phyloP scores from a whole-genome alignment of 53 echinoderm and acorn worm genomes.

The Holothuria leucospilota region DNA sequence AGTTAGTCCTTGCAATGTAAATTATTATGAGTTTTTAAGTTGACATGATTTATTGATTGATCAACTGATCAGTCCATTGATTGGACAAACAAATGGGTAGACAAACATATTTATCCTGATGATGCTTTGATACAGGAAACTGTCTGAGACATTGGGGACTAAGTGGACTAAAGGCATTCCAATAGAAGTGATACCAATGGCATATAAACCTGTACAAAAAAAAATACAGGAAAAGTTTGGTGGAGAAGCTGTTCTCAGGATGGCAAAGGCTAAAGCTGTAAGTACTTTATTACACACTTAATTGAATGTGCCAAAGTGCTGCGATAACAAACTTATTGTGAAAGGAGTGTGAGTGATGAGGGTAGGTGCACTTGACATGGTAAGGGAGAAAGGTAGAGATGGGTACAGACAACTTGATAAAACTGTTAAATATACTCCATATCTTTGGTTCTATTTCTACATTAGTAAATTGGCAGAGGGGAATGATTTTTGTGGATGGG shows the following conservation, averaged over 20 bases:
- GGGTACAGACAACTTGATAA: background rate
- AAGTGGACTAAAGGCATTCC: slow-evolving; percentile 92
- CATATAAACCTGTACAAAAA: slow-evolving; percentile 84
- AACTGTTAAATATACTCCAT: background rate
- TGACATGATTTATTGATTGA: background rate
- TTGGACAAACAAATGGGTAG: too few relatives aligned
- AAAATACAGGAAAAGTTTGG: slow-evolving; percentile 74
- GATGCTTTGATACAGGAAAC: slow-evolving; percentile 61
- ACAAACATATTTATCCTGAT: too few relatives aligned
- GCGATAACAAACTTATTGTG: background rate
- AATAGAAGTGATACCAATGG: slow-evolving; percentile 95
- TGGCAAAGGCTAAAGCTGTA: slow-evolving; percentile 98
- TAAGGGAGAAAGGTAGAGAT: too few relatives aligned
- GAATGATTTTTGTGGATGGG: too few relatives aligned
- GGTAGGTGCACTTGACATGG: background rate
- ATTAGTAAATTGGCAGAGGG: too few relatives aligned
- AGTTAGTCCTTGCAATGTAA: too few relatives aligned
- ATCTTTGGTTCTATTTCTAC: background rate
- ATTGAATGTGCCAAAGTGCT: background rate
- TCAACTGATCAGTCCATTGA: too few relatives aligned
- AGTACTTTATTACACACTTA: slow-evolving; percentile 27
- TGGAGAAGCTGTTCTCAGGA: slow-evolving; percentile 83
- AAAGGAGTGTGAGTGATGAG: background rate
- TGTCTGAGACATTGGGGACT: slow-evolving; percentile 77
- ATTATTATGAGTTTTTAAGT: too few relatives aligned